Percentiles rank a stretch among this genome's conserved stretches.
Evolutionary conservation across 2,113 vertebrate species (phyloP).

Genomic region (Catharus fuscescens): DNA sequence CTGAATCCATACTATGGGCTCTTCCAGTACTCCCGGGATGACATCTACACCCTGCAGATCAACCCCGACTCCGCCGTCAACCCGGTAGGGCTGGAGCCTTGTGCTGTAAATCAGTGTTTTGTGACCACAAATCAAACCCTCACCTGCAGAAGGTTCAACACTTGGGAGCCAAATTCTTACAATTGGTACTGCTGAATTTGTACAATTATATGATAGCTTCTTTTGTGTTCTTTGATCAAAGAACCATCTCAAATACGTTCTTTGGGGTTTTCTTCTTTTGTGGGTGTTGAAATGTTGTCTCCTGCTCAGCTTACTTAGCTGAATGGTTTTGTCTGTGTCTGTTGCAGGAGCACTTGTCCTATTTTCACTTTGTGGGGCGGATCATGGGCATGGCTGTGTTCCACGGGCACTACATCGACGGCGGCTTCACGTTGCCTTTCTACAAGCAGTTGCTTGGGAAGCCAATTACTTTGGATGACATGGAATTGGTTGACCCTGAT

Average conservation of each 20-base stretch:
- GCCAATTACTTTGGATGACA: slow-evolving; percentile 97
- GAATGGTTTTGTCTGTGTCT: background rate
- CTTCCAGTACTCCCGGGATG: slow-evolving; percentile 98
- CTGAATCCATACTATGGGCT: slow-evolving; percentile 98
- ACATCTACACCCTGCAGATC: slow-evolving; percentile 98
- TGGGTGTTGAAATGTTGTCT: background rate
- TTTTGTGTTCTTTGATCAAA: background rate
- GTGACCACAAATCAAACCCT: background rate
- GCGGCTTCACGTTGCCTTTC: slow-evolving; percentile 96
- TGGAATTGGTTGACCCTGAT: slow-evolving; percentile 98
- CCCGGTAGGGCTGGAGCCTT: slow-evolving; percentile 79
- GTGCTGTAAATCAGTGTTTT: background rate
- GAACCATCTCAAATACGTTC: background rate
- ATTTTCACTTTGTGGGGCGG: slow-evolving; percentile 97
- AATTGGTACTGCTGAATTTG: background rate
- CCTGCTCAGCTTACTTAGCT: background rate
- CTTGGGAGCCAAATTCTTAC: background rate
- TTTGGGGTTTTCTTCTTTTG: background rate
- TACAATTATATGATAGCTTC: background rate
- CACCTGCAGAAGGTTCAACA: background rate
- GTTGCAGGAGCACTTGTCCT: slow-evolving; percentile 94
- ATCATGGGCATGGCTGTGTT: slow-evolving; percentile 99
- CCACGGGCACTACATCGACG: slow-evolving; percentile 98
- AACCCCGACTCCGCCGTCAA: slow-evolving; percentile 98
- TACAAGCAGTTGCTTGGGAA: slow-evolving; percentile 98